phyloP scores from a whole-genome alignment of 64 coral and sea anemone genomes.

The Cladopsammia gracilis region DNA sequence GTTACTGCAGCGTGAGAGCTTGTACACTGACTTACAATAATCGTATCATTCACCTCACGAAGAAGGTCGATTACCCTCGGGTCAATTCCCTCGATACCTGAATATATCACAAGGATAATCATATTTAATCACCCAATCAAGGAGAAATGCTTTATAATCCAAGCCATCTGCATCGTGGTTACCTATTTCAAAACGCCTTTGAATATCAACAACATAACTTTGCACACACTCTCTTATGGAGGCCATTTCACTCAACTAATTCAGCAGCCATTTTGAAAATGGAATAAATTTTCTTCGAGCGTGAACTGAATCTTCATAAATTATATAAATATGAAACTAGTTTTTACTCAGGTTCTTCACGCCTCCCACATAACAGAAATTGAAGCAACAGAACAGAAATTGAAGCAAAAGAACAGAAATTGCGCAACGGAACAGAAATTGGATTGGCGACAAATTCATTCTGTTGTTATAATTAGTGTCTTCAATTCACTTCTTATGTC shows the following conservation, averaged over 20 bases:
- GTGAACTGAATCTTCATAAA: neutral
- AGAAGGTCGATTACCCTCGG: slow-evolving; percentile 43
- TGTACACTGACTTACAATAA: slow-evolving; percentile 4
- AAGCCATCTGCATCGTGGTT: neutral
- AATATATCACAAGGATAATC: slow-evolving; percentile 56
- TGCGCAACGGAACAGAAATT: no score
- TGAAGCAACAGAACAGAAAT: no score
- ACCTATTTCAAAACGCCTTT: neutral
- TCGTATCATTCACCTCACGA: slow-evolving; percentile 28
- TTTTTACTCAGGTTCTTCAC: neutral
- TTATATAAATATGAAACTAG: neutral
- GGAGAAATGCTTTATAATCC: neutral
- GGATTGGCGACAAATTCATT: no score
- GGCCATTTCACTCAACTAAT: no score
- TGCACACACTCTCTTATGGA: neutral
- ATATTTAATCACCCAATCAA: neutral
- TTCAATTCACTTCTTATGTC: no score
- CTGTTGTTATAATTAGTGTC: no score
- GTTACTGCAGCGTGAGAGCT: slow-evolving; percentile 17
- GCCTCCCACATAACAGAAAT: no score
- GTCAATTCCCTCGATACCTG: neutral
- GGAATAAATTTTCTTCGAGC: neutral
- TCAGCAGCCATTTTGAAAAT: neutral
- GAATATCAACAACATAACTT: slow-evolving; percentile 42
- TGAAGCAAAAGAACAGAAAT: no score